Evolutionary conservation across 2,888 invertebrate species (phyloP).

Genomic region (Amiota communis): DNA sequence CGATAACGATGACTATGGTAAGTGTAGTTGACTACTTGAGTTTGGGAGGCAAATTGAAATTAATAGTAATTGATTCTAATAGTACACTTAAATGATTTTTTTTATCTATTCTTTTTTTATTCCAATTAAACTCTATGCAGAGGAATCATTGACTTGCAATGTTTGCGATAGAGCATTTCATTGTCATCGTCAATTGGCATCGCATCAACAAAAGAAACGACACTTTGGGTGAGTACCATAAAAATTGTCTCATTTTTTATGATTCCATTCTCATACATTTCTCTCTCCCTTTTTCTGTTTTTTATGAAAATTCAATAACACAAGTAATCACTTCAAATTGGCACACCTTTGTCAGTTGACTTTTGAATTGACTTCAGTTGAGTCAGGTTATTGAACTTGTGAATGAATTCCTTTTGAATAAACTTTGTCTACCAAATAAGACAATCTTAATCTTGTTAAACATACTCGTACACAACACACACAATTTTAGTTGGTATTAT

Average conservation of each 20-base stretch:
- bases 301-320: too few relatives aligned
- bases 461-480: too few relatives aligned
- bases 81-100: neutral
- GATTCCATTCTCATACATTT: neutral
- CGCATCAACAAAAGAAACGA: conserved; percentile 87
- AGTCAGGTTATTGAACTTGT: too few relatives aligned
- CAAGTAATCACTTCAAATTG: too few relatives aligned
- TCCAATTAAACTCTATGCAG: conserved; percentile 72
- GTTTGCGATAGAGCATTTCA: conserved; percentile 87
- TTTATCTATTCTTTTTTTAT: neutral
- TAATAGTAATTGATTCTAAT: conserved; percentile 9
- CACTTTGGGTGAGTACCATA: conserved; percentile 81
- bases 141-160: conserved; percentile 86
- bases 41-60: neutral
- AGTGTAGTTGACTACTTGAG: conserved; percentile 35
- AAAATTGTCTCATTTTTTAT: neutral
- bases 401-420: too few relatives aligned
- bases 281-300: conserved; percentile 54
- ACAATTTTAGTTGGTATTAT: too few relatives aligned
- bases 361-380: too few relatives aligned
- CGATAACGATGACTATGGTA: conserved; percentile 69
- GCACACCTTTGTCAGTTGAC: too few relatives aligned
- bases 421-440: too few relatives aligned
- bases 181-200: conserved; percentile 81
- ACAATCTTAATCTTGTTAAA: too few relatives aligned